These are phyloP conservation scores for Lethenteron camtschaticum DNA, from an alignment of 2,113 vertebrate genomes.

Conservation along the genomic window DNA sequence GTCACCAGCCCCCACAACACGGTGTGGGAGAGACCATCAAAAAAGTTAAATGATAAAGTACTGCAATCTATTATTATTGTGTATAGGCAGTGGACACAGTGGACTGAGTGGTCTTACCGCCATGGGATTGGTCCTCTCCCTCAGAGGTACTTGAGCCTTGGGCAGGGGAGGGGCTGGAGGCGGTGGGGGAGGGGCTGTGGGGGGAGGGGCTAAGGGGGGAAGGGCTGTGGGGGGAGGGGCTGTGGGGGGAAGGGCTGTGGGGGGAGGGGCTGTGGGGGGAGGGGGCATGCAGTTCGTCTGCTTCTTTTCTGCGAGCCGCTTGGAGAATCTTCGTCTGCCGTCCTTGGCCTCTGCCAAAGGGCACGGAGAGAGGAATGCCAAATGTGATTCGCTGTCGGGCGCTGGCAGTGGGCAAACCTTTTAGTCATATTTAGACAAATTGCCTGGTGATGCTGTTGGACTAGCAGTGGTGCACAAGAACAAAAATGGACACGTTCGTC, in stretches of 20 bases:
- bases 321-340: conserved; percentile 8
- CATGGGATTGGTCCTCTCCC: conserved; percentile 4
- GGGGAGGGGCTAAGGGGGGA: conserved; percentile 7
- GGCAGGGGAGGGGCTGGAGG: background rate
- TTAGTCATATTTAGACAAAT: no score
- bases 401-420: no score
- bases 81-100: no score
- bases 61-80: no score
- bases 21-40: no score
- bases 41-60: no score
- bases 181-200: background rate
- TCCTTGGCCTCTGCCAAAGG: conserved; percentile 9
- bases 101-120: conserved; percentile 7
- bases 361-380: no score
- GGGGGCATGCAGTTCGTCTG: background rate
- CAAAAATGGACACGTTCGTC: no score
- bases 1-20: background rate
- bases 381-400: no score
- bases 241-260: conserved; percentile 1
- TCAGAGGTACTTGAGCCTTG: conserved; percentile 7
- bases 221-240: background rate
- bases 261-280: background rate
- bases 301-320: conserved; percentile 11
- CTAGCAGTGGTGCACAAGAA: no score
- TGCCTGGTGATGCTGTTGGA: no score